These are phyloP conservation scores for Polypedilum pembai DNA, from an alignment of 1,140 invertebrate species.

Conservation along the genomic window DNA sequence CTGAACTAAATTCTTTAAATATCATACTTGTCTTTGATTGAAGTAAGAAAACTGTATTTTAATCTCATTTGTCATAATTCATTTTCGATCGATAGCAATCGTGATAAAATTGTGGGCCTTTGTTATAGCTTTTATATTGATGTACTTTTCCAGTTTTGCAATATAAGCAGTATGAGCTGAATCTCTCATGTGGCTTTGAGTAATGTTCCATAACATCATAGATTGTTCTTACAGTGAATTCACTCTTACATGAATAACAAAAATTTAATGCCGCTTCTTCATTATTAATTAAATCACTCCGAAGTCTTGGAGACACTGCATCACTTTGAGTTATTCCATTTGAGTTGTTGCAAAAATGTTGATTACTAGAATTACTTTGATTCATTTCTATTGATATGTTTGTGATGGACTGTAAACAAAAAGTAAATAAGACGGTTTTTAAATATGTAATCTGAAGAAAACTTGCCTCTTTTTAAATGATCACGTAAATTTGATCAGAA, in stretches of 20 bases:
- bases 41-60: neutral
- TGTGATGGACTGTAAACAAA: neutral
- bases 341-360: neutral
- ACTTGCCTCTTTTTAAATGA: no score
- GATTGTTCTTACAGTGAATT: neutral
- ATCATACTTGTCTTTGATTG: neutral
- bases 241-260: neutral
- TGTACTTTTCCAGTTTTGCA: conserved; percentile 24
- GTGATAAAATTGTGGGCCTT: neutral
- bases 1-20: conserved; percentile 9
- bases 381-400: neutral
- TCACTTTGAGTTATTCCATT: neutral
- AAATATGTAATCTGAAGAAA: no score
- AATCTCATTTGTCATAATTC: conserved; percentile 13
- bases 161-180: neutral
- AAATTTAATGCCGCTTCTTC: neutral
- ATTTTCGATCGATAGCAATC: conserved; percentile 23
- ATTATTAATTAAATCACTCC: neutral
- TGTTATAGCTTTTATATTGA: neutral
- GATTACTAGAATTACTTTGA: neutral
- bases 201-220: conserved; percentile 24
- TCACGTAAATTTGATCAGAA: no score
- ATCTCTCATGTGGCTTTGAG: neutral
- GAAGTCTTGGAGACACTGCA: conserved; percentile 5
- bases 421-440: no score